Percentiles rank a stretch among this genome's conserved stretches.
phyloP scores from a whole-genome alignment of 2,113 vertebrate species.

The Rynchops niger region DNA sequence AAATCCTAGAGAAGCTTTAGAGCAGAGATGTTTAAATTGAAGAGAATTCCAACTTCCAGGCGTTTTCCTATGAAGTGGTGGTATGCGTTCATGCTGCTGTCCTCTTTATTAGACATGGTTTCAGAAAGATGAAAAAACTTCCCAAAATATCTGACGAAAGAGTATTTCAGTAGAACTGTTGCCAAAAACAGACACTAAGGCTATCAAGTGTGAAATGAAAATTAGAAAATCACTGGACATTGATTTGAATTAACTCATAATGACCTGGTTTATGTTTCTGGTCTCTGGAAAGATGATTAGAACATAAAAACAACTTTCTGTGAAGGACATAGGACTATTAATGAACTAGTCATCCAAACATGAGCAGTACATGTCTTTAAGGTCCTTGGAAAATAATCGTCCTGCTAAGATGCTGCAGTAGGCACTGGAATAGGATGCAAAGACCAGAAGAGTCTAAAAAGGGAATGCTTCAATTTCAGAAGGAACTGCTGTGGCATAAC shows the following conservation, averaged over 20 bases:
- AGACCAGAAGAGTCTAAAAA: not conserved
- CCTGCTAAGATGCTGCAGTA: not conserved
- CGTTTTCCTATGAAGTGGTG: not conserved
- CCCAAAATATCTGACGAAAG: not conserved
- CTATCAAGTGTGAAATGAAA: slow-evolving; percentile 35
- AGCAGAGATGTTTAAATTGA: not conserved
- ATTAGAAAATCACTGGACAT: not conserved
- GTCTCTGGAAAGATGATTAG: not conserved
- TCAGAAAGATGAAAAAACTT: not conserved
- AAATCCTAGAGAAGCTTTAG: not conserved
- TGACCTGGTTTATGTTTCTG: slow-evolving; percentile 37
- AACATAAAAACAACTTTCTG: slow-evolving; percentile 29
- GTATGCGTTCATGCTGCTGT: not conserved
- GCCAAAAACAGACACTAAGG: not conserved
- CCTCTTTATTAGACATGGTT: not conserved
- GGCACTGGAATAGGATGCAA: not conserved
- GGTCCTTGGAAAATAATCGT: not conserved
- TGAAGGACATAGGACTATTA: slow-evolving; percentile 27
- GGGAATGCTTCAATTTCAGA: not conserved
- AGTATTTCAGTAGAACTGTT: not conserved
- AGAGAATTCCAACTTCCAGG: not conserved
- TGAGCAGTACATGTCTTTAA: not conserved
- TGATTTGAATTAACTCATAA: slow-evolving; percentile 35
- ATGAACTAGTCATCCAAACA: not conserved
- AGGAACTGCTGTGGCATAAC: not conserved